phyloP scores from a whole-genome alignment of 2,797 vertebrate species.

The Xiphorhynchus erythropygius region DNA sequence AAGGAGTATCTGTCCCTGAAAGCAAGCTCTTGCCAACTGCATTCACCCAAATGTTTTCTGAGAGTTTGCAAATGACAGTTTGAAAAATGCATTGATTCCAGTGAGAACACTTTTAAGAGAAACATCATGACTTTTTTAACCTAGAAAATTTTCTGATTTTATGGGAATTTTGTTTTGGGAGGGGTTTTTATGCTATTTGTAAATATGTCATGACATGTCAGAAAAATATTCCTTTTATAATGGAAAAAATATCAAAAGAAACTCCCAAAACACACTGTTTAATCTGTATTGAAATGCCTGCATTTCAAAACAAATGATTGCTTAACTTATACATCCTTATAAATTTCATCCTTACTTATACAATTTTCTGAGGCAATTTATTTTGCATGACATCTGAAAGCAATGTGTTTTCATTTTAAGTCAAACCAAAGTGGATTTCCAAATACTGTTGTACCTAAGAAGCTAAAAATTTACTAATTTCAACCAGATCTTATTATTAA shows the following conservation, averaged over 20 bases:
- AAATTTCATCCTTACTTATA: too few relatives aligned
- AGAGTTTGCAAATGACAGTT: neutral
- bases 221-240: neutral
- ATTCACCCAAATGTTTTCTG: neutral
- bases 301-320: neutral
- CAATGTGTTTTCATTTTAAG: constrained; percentile 15
- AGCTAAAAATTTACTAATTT: neutral
- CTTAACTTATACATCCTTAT: neutral
- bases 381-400: neutral
- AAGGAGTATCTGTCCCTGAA: neutral
- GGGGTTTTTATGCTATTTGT: neutral
- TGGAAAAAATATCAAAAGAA: neutral
- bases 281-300: neutral
- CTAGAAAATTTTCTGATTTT: neutral
- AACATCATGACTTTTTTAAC: neutral
- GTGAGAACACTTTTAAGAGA: neutral
- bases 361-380: neutral
- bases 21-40: neutral
- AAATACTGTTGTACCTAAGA: neutral
- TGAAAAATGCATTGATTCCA: neutral
- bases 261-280: neutral
- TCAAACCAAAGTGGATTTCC: neutral
- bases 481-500: neutral
- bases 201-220: neutral
- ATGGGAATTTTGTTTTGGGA: neutral